Conservation (phyloP, 2,888 invertebrate species). For the Drosophila ustulata region DNA sequence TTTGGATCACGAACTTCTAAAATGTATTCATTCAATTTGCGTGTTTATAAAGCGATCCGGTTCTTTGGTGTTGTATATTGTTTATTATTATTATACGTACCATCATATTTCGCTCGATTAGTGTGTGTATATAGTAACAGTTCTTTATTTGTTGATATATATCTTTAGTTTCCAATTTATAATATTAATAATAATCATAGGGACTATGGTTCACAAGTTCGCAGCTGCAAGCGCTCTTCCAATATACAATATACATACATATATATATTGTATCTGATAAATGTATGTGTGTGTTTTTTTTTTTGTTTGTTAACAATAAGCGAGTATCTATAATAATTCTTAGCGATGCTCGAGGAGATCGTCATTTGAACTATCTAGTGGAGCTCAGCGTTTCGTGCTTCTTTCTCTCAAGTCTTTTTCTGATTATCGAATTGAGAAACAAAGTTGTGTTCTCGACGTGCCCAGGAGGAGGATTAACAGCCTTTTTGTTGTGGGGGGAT, state of each 20-base stretch:
- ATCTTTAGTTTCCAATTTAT: constrained; percentile 10
- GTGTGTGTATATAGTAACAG: constrained; percentile 17
- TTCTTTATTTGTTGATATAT: constrained; percentile 15
- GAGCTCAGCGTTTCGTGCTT: constrained; percentile 52
- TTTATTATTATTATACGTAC: neutral
- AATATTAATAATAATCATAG: constrained; percentile 5
- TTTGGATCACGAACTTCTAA: neutral
- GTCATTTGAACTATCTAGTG: constrained; percentile 49
- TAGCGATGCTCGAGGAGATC: constrained; percentile 32
- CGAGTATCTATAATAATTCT: constrained; percentile 44
- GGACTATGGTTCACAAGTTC: constrained; percentile 8
- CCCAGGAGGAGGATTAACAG: constrained; percentile 24
- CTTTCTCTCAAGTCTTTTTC: constrained; percentile 53
- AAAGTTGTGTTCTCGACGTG: constrained; percentile 3
- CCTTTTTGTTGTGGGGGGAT: constrained; percentile 11
- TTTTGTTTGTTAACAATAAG: constrained; percentile 30
- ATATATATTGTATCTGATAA: constrained; percentile 1
- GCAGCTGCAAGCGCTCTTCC: neutral
- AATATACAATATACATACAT: neutral
- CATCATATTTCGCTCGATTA: neutral
- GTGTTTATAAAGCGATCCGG: neutral
- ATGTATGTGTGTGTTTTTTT: constrained; percentile 5
- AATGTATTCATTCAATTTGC: neutral
- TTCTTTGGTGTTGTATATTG: neutral
- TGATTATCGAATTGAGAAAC: constrained; percentile 39